A percentile compares a stretch with the other conserved stretches of the same genome.
These are phyloP conservation scores for Agrotis clavis DNA, from an alignment of 2,888 invertebrate genomes.

Conservation along the genomic window DNA sequence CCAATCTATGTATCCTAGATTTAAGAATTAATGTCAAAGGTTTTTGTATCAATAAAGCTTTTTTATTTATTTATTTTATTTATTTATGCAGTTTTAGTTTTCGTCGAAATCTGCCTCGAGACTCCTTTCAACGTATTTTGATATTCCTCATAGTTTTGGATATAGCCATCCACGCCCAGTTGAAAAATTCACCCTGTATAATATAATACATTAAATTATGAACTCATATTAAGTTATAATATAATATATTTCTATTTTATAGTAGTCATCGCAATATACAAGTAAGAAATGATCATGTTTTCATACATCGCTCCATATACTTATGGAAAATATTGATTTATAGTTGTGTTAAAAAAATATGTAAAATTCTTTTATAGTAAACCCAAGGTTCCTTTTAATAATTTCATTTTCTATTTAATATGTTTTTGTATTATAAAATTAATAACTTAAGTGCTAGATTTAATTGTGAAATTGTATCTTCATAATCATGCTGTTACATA, in stretches of 20 bases:
- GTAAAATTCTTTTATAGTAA: background rate
- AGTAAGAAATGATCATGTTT: background rate
- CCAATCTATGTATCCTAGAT: too few relatives aligned
- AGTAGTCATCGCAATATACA: background rate
- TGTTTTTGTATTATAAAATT: background rate
- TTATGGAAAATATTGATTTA: background rate
- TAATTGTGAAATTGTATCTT: constrained; percentile 23
- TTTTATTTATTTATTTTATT: too few relatives aligned
- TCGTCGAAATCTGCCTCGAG: too few relatives aligned
- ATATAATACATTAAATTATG: constrained; percentile 5
- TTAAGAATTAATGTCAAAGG: too few relatives aligned
- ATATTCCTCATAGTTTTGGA: too few relatives aligned
- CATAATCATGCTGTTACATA: constrained; percentile 44
- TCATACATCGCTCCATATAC: background rate
- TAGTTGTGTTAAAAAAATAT: too few relatives aligned
- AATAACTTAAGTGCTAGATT: constrained; percentile 5
- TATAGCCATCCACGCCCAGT: too few relatives aligned
- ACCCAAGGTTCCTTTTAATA: constrained; percentile 15
- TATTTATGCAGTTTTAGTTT: too few relatives aligned
- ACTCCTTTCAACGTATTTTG: too few relatives aligned
- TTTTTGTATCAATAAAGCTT: too few relatives aligned
- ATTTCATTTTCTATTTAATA: constrained; percentile 4
- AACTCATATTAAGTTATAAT: background rate
- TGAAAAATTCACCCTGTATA: too few relatives aligned
- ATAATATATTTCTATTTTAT: background rate